Base-by-base conservation (phyloP, 2,888 invertebrate genomes). In the Zeuzera pyrina region DNA sequence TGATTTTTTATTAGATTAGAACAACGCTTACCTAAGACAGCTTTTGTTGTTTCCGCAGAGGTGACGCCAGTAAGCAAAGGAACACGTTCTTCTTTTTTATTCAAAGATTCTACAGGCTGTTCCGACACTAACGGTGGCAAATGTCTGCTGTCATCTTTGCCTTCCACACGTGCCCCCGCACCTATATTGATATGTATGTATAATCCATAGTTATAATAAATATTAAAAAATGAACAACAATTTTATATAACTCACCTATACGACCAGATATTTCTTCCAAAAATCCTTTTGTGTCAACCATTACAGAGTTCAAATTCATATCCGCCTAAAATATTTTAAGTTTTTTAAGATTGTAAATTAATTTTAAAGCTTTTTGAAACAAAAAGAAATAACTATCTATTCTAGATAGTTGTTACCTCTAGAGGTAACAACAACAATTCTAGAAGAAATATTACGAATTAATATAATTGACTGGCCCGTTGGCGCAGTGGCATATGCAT, bases 31-130 rank as follows among this genome's bases (percentile, higher is more conserved):
- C 89, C 88, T 45, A 78, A 74, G 7, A 89, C 83, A 12, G 88
- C 88, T 12, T 83, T 74, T 1, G 86, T 85, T 0, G 91, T 91
- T 69, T 93, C 92, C 26, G 91, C 89, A 29, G 88, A 89, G 0
- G 88, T 87, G 2, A 91, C 89, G 1, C 93, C 93, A 0, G 90
- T 91, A 7, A 93, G 71, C 39, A 93, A 60, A 0, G 92, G 92
- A 10, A 89, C 85, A 2, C 84, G 78, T 36, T 69, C 67, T 31
- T 85, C 73, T 14, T 84, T 86, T 15, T 76, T 73, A 32, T 84
- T 81, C 30, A 92, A 62, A 2, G 88, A 79, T 13, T 87, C 74
- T 2, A 88, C 72, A 0, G 92, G 91, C 25, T 86, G 70, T 11
- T 86, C 83, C n/a, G 85, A 73, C 2, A 92, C 72, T 11, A 91